Conservation (phyloP, 2,113 vertebrate species). For the Eurypyga helias region DNA sequence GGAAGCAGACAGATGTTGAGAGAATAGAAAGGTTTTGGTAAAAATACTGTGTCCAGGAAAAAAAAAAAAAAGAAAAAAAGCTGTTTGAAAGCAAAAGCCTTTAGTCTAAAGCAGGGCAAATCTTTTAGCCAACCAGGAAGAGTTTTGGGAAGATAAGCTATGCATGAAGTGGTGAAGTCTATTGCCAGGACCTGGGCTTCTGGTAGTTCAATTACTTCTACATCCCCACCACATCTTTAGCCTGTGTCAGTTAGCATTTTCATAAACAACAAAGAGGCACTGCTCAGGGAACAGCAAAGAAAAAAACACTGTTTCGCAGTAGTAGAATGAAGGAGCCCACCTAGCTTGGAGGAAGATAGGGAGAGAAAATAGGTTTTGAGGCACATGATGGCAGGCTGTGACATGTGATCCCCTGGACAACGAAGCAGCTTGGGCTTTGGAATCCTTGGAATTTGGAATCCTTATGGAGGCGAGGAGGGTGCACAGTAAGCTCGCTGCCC, state of each 20-base stretch:
- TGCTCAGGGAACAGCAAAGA: not conserved
- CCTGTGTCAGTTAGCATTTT: not conserved
- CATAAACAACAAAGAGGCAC: not conserved
- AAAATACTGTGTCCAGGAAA: accelerated
- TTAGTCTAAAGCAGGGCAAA: not conserved
- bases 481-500: too few relatives aligned
- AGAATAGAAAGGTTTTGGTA: not conserved
- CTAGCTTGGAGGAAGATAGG: not conserved
- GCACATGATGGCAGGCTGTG: not conserved
- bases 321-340: not conserved
- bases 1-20: not conserved
- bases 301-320: not conserved
- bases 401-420: accelerated
- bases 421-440: not conserved
- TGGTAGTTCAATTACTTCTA: not conserved
- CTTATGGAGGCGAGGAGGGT: too few relatives aligned
- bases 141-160: not conserved
- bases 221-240: not conserved
- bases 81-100: not conserved
- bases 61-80: accelerated
- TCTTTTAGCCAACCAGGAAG: not conserved
- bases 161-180: not conserved
- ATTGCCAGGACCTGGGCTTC: not conserved
- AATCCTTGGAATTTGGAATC: too few relatives aligned
- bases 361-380: not conserved